A percentile compares a stretch with the other conserved stretches of the same genome.
Evolutionary conservation across 2,888 invertebrate genomes (phyloP).

Genomic region (Galeruca laticollis): DNA sequence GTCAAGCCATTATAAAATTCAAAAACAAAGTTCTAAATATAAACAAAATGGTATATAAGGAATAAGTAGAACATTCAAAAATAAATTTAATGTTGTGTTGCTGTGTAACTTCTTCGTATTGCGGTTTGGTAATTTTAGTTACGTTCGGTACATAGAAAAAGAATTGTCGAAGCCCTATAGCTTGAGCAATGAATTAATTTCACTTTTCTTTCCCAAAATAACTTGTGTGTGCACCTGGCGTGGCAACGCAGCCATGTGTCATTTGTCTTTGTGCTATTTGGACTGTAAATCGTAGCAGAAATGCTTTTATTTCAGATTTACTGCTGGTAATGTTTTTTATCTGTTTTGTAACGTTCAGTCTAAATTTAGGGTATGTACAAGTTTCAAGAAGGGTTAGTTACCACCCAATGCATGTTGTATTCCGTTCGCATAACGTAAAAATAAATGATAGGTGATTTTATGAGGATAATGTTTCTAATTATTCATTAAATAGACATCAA

Average conservation of each 20-base stretch:
- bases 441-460: not conserved
- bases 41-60: too few relatives aligned
- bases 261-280: slow-evolving; percentile 43
- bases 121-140: too few relatives aligned
- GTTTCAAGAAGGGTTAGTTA: slow-evolving; percentile 22
- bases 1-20: too few relatives aligned
- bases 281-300: slow-evolving; percentile 35
- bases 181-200: slow-evolving; percentile 24
- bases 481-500: not conserved
- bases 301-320: slow-evolving; percentile 34
- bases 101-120: too few relatives aligned
- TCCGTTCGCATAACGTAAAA: not conserved
- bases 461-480: not conserved
- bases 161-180: not conserved
- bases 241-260: slow-evolving; percentile 41
- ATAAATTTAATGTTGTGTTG: too few relatives aligned
- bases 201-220: slow-evolving; percentile 41
- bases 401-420: slow-evolving; percentile 6
- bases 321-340: slow-evolving; percentile 35
- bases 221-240: slow-evolving; percentile 42
- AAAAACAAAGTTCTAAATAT: too few relatives aligned
- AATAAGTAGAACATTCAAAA: too few relatives aligned
- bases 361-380: slow-evolving; percentile 33
- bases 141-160: too few relatives aligned
- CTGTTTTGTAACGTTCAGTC: slow-evolving; percentile 28